phyloP scores from a whole-genome alignment of 1,140 invertebrate species.

The Sarcophaga bullata region DNA sequence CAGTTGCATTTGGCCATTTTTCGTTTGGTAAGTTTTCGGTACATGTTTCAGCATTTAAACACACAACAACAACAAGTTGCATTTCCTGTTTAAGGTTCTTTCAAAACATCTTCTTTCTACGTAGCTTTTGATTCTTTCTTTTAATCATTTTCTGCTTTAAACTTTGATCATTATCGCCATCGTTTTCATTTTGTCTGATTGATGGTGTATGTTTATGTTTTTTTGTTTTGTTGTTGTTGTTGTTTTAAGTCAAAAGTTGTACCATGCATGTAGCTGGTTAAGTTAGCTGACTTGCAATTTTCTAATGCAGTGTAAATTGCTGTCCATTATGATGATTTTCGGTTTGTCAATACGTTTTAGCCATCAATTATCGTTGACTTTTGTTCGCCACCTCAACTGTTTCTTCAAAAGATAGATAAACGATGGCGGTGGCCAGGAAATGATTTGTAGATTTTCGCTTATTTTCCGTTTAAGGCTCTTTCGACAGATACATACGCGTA shows the following conservation, averaged over 20 bases:
- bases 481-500: background rate
- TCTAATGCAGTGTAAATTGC: background rate
- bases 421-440: slow-evolving; percentile 20
- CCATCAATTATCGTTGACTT: background rate
- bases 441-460: background rate
- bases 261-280: background rate
- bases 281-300: background rate
- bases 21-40: slow-evolving; percentile 5
- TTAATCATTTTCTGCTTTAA: background rate
- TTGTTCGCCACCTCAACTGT: background rate
- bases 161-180: slow-evolving; percentile 18
- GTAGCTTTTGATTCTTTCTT: background rate
- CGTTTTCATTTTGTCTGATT: slow-evolving; percentile 25
- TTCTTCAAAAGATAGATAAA: background rate
- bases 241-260: background rate
- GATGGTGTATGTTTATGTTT: slow-evolving; percentile 5
- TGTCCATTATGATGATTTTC: background rate
- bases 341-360: background rate
- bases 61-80: background rate
- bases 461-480: background rate
- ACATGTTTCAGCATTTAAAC: background rate
- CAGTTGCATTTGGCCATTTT: slow-evolving; percentile 31
- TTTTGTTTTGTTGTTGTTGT: background rate
- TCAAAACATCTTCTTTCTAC: background rate
- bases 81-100: slow-evolving; percentile 30